Evolutionary conservation across 2,888 invertebrate genomes (phyloP).

Genomic region (Sarcophaga carnaria): DNA sequence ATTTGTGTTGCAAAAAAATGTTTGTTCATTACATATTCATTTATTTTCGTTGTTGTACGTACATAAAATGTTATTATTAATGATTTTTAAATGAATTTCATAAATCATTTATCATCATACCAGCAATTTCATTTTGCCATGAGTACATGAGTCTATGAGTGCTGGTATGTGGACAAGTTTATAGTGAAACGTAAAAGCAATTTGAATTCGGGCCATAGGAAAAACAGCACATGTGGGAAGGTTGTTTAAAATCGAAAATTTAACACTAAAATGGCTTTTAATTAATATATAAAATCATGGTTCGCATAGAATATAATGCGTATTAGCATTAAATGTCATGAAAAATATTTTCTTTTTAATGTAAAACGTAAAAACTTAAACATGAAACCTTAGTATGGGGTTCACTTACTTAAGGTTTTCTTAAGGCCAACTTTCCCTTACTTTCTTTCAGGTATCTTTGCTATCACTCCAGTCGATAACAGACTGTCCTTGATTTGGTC

Average conservation of each 20-base stretch:
- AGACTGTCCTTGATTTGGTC: no score
- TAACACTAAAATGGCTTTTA: background rate
- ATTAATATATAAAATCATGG: no score
- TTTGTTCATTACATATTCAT: background rate
- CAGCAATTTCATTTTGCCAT: background rate
- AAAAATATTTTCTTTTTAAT: no score
- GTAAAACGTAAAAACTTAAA: no score
- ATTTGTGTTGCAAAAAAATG: background rate
- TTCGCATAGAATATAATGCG: no score
- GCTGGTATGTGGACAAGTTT: conserved; percentile 10
- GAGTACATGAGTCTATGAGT: background rate
- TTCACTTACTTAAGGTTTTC: no score
- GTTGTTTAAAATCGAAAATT: background rate
- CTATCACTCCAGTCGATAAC: no score
- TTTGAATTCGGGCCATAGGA: no score
- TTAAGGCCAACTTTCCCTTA: no score
- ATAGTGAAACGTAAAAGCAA: background rate
- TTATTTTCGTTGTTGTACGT: background rate
- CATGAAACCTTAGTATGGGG: no score
- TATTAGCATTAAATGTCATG: no score
- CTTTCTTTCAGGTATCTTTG: no score
- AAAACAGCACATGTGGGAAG: background rate
- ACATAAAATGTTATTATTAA: conserved; percentile 26
- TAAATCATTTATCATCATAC: conserved; percentile 39
- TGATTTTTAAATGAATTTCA: conserved; percentile 44